These are phyloP conservation scores for Tursiops truncatus DNA, from an alignment of 2,113 vertebrate genomes.

Conservation along the genomic window DNA sequence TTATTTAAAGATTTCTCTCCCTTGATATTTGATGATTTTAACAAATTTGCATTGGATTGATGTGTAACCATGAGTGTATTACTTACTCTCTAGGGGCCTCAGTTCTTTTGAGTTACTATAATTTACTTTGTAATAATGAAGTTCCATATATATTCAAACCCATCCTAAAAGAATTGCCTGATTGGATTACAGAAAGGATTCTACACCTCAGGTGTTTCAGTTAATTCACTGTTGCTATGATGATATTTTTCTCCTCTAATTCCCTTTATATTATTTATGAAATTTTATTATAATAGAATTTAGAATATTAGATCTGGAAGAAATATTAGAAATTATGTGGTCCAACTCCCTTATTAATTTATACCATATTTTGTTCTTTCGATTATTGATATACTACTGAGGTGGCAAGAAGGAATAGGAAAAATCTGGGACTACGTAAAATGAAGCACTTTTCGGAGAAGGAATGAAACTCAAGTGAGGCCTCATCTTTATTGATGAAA, in stretches of 20 bases:
- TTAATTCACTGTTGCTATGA: not conserved
- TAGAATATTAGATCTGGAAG: slow-evolving; percentile 36
- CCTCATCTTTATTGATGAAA: slow-evolving; percentile 15
- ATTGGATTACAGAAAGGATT: not conserved
- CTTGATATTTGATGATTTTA: slow-evolving; percentile 16
- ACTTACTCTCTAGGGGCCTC: not conserved
- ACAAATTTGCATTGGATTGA: not conserved
- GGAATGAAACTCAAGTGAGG: slow-evolving; percentile 4
- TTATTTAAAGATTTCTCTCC: not conserved
- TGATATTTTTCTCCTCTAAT: not conserved
- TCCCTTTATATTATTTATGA: slow-evolving; percentile 33
- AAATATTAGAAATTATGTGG: slow-evolving; percentile 31
- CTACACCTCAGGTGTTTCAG: not conserved
- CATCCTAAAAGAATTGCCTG: not conserved
- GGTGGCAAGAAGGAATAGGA: not conserved
- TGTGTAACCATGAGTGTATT: not conserved
- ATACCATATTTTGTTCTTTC: slow-evolving; percentile 30
- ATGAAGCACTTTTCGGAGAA: slow-evolving; percentile 13
- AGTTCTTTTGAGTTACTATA: slow-evolving; percentile 22
- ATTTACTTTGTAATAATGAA: slow-evolving; percentile 33
- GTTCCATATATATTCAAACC: not conserved
- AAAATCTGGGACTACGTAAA: not conserved
- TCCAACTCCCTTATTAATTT: not conserved
- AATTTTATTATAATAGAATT: slow-evolving; percentile 30
- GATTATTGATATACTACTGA: not conserved